Base-by-base conservation (phyloP, 2,888 invertebrate genomes). In the Gerris lacustris region DNA sequence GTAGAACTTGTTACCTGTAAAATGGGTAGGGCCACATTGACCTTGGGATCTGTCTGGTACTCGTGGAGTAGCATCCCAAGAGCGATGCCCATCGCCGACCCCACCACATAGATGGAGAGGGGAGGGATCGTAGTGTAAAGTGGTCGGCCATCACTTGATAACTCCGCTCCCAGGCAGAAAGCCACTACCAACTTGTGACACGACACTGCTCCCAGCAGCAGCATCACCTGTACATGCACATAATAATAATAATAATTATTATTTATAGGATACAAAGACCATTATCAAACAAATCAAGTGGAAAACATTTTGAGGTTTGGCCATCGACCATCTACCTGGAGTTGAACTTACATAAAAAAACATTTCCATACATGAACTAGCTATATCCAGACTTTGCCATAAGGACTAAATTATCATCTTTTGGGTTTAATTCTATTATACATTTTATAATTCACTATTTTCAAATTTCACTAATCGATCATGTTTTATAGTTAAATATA, bases 171-270 rank as follows among this genome's bases (percentile, higher is more conserved):
- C 67, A 92, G 82, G 76, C 91, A 92, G 80, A 92, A 91, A 0
- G 88, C 88, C 70, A 92, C 90, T 17, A 92, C 90, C 75, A 88
- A 85, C 81, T 92, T 92, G 81, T 92, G 92, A 5, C 89, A 87
- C 0, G 89, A 86, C 2, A 92, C 88, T 6, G 88, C 91, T 17
- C 83, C 86, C 9, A 87, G 82, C 6, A 87, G 81, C 18, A 88
- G 82, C 0, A 89, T 80, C 0, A 90, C 88, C 89, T 89, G 79
- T 6, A 81, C 9, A 55, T 55, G 5, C n/a, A n/a, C n/a, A n/a
- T n/a, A n/a, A n/a, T n/a, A n/a, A n/a, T n/a, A 81, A 55, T 73
- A 67, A 6, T 71, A n/a, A 17, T 9, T 6, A 1, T 70, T 43
- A n/a, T n/a, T 18, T 43, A 18, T 7, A 18, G 44, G 15, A 63